Evolutionary conservation across 92 coral and sea anemone species (phyloP), one percentile per base, ranked within the genome.

Genomic region (Chrysogorgia sp.): DNA sequence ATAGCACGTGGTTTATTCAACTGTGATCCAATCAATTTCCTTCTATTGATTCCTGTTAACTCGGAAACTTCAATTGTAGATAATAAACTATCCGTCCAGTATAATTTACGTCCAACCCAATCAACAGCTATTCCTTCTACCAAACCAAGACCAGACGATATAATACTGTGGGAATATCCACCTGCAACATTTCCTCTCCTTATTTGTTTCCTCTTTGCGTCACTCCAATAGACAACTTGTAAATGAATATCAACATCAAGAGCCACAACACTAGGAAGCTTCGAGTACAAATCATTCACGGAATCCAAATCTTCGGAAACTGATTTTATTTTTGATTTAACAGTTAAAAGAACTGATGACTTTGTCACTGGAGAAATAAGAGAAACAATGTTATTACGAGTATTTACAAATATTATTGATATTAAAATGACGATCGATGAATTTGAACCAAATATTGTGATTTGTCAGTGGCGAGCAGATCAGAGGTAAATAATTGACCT

Each of bases 101-200:
- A 89, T 4, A 91, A 69, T 34, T 83, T 86, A 21, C 87, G 74
- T 52, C 85, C 62, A 14, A 69, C 77, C 97, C 97, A 91, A 30
- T 91, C 88, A 35, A 91, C 85, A 21, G 96, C 96, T 40, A 91
- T 32, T 26, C 96, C 96, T 58, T 90, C 88, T 21, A 89, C 85
- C 21, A 77, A 58, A 3, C 96, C 96, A 35, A 86, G 74, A 31
- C 41, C 83, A 8, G 62, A 26, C 3, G 52, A 31, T 31, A 72
- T 56, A 29, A 72, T 19, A 9, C 48, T 32, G 29, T 53, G 65
- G 26, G 79, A 72, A 33, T 34, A 20, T 49, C 21, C 25, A 21
- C 79, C 33, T 31, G 53, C 30, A n/a, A 56, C 23, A 29, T 37
- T 48, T 29, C 64, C 79, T 34, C 30, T 10, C 34, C 79, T 72